phyloP scores from a whole-genome alignment of 1,140 invertebrate genomes.

The Zelostemma sp. region DNA sequence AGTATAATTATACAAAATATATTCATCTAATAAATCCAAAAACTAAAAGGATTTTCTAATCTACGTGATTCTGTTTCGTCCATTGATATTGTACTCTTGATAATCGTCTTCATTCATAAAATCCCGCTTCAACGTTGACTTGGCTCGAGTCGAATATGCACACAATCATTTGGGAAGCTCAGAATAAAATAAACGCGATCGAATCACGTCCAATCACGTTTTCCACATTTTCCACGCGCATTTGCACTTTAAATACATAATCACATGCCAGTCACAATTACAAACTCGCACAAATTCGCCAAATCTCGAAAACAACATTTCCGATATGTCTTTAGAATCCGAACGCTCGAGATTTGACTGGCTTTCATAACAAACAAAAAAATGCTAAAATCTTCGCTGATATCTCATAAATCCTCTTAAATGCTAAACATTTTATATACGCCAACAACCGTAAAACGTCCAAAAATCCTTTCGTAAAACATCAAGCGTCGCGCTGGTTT shows the following conservation, averaged over 20 bases:
- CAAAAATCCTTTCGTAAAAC: background rate
- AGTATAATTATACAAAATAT: conserved; percentile 33
- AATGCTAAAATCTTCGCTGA: conserved; percentile 29
- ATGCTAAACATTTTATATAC: conserved; percentile 23
- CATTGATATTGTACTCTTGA: background rate
- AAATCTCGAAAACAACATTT: background rate
- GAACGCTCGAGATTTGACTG: background rate
- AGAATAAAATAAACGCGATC: conserved; percentile 49
- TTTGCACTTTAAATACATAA: conserved; percentile 68
- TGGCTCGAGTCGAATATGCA: conserved; percentile 55
- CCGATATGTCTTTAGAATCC: background rate
- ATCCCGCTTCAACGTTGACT: conserved; percentile 52
- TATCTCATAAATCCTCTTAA: conserved; percentile 22
- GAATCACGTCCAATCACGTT: too few relatives aligned
- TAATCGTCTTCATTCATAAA: conserved; percentile 16
- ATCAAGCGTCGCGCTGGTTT: conserved; percentile 13
- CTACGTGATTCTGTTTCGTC: too few relatives aligned
- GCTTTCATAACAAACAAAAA: conserved; percentile 10
- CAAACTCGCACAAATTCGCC: conserved; percentile 13
- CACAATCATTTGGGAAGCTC: conserved; percentile 56
- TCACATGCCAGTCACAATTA: conserved; percentile 63
- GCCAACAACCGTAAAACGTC: conserved; percentile 4
- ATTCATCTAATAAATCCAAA: conserved; percentile 23
- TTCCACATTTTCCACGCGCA: too few relatives aligned
- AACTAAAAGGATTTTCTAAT: too few relatives aligned